Evolutionary conservation across 2,888 invertebrate genomes (phyloP).

Genomic region (Clostera curtula): DNA sequence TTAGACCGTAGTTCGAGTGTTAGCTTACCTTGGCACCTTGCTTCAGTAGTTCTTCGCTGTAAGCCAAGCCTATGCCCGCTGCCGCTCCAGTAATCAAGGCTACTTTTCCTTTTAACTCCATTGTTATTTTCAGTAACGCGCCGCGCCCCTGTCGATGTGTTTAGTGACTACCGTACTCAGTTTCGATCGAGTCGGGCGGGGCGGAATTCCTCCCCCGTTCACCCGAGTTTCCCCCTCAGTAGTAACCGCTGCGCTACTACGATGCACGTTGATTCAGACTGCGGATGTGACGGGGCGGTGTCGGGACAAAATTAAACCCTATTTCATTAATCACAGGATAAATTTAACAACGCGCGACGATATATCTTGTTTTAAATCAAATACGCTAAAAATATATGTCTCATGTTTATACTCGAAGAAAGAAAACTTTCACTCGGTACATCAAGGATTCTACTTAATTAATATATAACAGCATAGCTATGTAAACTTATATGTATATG

Average conservation of each 20-base stretch:
- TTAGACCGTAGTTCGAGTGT: conserved; percentile 24
- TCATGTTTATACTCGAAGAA: too few species aligned
- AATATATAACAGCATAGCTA: too few species aligned
- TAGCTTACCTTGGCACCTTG: conserved; percentile 81
- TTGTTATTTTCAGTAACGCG: conserved; percentile 40
- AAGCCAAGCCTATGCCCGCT: conserved; percentile 82
- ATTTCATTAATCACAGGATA: too few species aligned
- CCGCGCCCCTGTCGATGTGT: conserved; percentile 42
- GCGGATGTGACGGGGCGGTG: conserved; percentile 9
- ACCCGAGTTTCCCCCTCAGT: conserved; percentile 39
- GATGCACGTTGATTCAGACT: conserved; percentile 44
- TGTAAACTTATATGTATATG: too few species aligned
- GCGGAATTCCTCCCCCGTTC: conserved; percentile 33
- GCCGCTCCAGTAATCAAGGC: conserved; percentile 84
- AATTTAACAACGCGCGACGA: too few species aligned
- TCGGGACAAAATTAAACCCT: too few species aligned
- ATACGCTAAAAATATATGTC: too few species aligned
- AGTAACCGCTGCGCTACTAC: conserved; percentile 56
- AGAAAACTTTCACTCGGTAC: too few species aligned
- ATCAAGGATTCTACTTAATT: too few species aligned
- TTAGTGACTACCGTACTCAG: conserved; percentile 39
- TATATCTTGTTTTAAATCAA: too few species aligned
- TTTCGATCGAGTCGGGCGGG: conserved; percentile 55
- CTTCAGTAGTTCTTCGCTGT: conserved; percentile 80
- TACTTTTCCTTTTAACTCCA: conserved; percentile 85